Evolutionary conservation across 2,113 vertebrate species (phyloP), one percentile per base, ranked within the genome.

Genomic region (Gymnorhina tibicen): DNA sequence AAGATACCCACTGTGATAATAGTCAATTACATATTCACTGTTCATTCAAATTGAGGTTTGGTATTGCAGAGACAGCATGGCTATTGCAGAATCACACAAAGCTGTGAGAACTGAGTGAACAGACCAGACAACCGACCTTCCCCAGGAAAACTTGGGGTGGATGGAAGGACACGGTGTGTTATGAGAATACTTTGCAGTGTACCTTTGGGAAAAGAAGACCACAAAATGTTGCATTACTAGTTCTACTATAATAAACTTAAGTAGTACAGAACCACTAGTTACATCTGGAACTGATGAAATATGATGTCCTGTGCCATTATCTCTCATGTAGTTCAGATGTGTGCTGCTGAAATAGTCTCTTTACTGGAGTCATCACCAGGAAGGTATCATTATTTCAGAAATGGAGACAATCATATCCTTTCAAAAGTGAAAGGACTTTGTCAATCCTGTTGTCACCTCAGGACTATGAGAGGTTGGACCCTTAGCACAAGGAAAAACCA

Each of bases 281-380:
- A 33, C 5, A 32, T 35, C 55, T 86, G 66, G 60, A 73, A 55
- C 2, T 39, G 44, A 59, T 18, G 44, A 66, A 89, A 35, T 24
- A 11, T 16, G 6, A 73, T 69, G 22, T 78, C 35, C 55, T 74
- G 44, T 41, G 66, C 13, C 69, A 13, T 55, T 60, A 60, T 22
- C 16, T 70, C 35, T 70, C 39, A 10, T 5, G 3, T 20, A 16
- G 26, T 62, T 87, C 69, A 70, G 22, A n/a, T 73, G 4, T 26
- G 24, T 44, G 16, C 37, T 62, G 53, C 44, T 82, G 39, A 77
- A 88, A 26, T 22, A 23, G 17, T 42, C n/a, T 73, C 18, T 69
- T 91, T 64, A 35, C 24, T 53, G 24, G 32, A 63, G 14, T 55
- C 0, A 0, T 59, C 39, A 49, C 18, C 5, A 59, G 15, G 19